Evolutionary conservation across 1,140 invertebrate species (phyloP), one percentile per base, ranked within the genome.

Genomic region (Acromyrmex echinatior): DNA sequence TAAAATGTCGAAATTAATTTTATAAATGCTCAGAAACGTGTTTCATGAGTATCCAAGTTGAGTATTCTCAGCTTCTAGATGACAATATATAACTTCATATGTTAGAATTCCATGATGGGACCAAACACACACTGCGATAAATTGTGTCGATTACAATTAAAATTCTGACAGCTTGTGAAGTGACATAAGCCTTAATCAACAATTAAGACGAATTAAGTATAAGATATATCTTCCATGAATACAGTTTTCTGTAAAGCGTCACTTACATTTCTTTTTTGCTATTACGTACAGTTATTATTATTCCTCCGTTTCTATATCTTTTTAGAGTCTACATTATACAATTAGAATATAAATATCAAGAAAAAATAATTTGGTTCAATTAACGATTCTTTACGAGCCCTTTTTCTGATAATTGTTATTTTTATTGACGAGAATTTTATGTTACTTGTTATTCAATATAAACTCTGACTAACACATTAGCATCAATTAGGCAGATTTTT

Each of bases 21-120:
- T 25, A 71, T 53, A 45, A 71, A 82, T 73, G 9, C 4, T 62
- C 18, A 7, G 51, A 21, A n/a, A 51, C 5, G 5, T 35, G 49
- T 21, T 68, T 66, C 3, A 25, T 21, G 10, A 80, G 3, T 68
- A 68, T 80, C 6, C 12, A 35, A 68, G 6, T 81, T 73, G 16
- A 81, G 21, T 39, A 70, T 16, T 1, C 2, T 62, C 21, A n/a
- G 18, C 18, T 71, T 49, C n/a, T 25, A 62, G 58, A 62, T 73
- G 35, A 76, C 70, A 56, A 58, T 62, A 62, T 14, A 25, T 68
- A 82, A 14, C 49, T 62, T 76, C 14, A 60, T 58, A 74, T 76
- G n/a, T 76, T 74, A 76, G 25, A 84, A 90, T 91, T 90, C 88
- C 88, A 86, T 60, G 51, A 87, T 81, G 90, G 90, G 90, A 91